phyloP scores from a whole-genome alignment of 2,888 invertebrate species.

The Saturnia pavonia region DNA sequence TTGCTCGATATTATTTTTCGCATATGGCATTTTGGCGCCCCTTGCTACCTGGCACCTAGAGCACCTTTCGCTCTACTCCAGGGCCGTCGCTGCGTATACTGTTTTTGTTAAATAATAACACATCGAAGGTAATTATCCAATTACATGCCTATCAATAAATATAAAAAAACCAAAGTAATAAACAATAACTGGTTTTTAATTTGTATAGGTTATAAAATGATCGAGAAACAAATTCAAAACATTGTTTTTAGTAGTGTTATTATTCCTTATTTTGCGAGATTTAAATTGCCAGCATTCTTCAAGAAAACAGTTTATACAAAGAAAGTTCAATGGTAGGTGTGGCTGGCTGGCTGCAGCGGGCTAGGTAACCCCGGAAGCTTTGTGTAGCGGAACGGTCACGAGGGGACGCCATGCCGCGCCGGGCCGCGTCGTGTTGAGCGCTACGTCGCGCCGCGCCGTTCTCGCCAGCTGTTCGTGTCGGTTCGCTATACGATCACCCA shows the following conservation, averaged over 20 bases:
- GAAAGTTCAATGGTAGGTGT: constrained; percentile 49
- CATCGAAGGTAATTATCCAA: background rate
- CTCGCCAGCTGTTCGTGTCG: constrained; percentile 50
- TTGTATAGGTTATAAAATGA: background rate
- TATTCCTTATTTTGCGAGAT: background rate
- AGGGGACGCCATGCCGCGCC: constrained; percentile 56
- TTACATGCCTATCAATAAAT: background rate
- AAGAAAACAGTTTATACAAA: background rate
- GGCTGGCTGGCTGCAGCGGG: constrained; percentile 48
- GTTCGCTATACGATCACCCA: constrained; percentile 33
- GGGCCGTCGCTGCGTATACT: too few relatives aligned
- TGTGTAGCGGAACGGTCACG: constrained; percentile 37
- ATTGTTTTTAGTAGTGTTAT: background rate
- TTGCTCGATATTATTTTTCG: too few relatives aligned
- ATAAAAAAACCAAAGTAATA: background rate
- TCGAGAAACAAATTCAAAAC: background rate
- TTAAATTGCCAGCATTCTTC: background rate
- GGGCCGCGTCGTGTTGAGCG: constrained; percentile 25
- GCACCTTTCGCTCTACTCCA: too few relatives aligned
- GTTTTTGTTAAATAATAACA: background rate
- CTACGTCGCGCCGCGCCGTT: constrained; percentile 29
- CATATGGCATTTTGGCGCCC: too few relatives aligned
- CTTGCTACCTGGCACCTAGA: too few relatives aligned
- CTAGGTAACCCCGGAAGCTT: constrained; percentile 38
- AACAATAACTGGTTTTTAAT: background rate